Evolutionary conservation across 2,888 invertebrate species (phyloP), one percentile per base, ranked within the genome.

Genomic region (Apodemia zela): DNA sequence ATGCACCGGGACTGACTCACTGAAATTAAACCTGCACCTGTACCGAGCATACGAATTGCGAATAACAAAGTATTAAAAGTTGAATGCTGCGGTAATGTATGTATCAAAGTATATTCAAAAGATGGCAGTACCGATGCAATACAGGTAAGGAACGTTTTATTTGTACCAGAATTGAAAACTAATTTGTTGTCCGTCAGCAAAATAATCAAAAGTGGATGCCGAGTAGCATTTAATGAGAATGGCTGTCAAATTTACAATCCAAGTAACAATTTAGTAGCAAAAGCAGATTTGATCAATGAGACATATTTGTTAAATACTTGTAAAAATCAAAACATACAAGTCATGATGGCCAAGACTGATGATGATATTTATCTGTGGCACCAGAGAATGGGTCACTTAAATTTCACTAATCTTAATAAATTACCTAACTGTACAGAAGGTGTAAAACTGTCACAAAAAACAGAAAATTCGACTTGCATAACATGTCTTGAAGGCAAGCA

Each of bases 1-100:
- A 66, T 66, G 63, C 66, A 68, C 64, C 60, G 66, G 42, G 67
- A 69, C 17, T 70, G 67, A 68, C 65, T 72, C 25, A 38, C 59
- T 61, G 63, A 67, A 68, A 54, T 59, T 60, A 65, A 61, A 25
- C 11, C 61, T 59, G 29, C 72, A 68, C 62, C 67, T 68, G 59
- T 68, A 66, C 33, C 58, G 47, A 61, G 25, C 60, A 67, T 71
- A 21, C 64, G 59, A 35, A 66, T 70, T 64, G 69, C 70, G 38
- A 59, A 70, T 38, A 68, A 69, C 51, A 68, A 69, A 66, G 57
- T 33, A 29, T 61, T 68, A 38, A 51, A 60, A 18, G 68, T 69
- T 21, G 60, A 67, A 65, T 42, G 61, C 45, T 66, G 64, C 54
- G 67, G 67, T 45, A 65, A 65, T 65, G 66, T 64, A 62, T 58